Base-by-base conservation (phyloP, 2,888 invertebrate genomes). In the Pogonocherus hispidulus region DNA sequence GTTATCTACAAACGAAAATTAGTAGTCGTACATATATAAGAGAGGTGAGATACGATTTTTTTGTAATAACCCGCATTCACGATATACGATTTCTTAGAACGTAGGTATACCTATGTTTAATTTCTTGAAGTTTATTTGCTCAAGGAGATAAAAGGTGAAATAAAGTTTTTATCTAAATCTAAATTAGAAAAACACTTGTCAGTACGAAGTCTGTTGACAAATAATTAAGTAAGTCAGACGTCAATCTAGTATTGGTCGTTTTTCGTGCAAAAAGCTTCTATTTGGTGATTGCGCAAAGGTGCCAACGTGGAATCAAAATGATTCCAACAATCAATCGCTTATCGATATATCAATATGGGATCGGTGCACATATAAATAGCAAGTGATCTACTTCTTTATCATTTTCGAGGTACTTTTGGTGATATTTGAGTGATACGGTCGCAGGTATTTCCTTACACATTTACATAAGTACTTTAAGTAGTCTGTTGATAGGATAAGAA, bases 291-390 rank as follows among this genome's bases (percentile, higher is more conserved):
- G 65, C 59, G 69, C 66, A 65, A 63, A 55, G 4, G 27, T 23
- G 49, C 41, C 60, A 47, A 65, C 59, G 63, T 66, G 66, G 47
- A 67, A 55, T 19, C 16, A 22, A 51, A 47, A 49, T 18, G 46
- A 63, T 74, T 66, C 65, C 68, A 64, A 70, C 69, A 65, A 72
- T 69, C 73, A 68, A 76, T 75, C 63, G 71, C 72, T 72, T 71
- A 73, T 74, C 76, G 72, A 77, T 76, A 75, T 70, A 77, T 75
- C 77, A 72, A 76, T 68, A 71, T 70, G 65, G 77, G 77, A 74
- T 75, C 69, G 77, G 75, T 66, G 52, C 60, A 66, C 70, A 57
- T 77, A 77, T 77, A 77, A 76, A 77, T 72, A 73, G 68, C 65
- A 66, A 64, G 67, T 77, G 70, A 73, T 69, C 72, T 70, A 71